Percentiles rank a stretch among this genome's conserved stretches.
Evolutionary conservation across 2,113 vertebrate species (phyloP).

Genomic region (Peucedramus taeniatus): DNA sequence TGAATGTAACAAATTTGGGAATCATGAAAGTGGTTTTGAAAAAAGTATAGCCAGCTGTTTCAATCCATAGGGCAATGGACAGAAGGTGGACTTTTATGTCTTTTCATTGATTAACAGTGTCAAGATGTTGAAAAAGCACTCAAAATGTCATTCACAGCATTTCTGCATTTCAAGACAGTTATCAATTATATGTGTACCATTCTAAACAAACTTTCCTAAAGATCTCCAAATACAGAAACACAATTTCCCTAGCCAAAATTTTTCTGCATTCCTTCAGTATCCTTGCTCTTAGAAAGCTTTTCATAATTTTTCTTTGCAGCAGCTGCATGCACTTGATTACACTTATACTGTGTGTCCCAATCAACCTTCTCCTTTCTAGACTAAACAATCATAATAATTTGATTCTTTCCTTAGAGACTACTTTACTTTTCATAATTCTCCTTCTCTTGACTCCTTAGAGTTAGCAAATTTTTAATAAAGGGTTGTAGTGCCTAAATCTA

Average conservation of each 20-base stretch:
- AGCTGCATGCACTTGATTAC: background rate
- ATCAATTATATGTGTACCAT: background rate
- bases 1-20: background rate
- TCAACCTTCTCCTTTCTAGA: background rate
- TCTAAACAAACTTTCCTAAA: background rate
- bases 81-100: background rate
- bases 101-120: background rate
- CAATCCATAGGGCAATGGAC: background rate
- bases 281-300: background rate
- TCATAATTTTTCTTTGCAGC: background rate
- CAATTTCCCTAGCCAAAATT: background rate
- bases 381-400: background rate
- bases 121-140: background rate
- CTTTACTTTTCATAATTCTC: background rate
- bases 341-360: background rate
- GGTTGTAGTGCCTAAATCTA: background rate
- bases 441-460: background rate
- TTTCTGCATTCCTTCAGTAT: background rate
- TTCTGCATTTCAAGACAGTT: background rate
- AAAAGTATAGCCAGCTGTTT: background rate
- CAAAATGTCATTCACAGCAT: background rate
- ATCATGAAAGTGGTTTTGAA: background rate
- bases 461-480: background rate
- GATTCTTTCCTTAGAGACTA: background rate
- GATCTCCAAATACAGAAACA: background rate